A percentile compares a stretch with the other conserved stretches of the same genome.
Conservation (phyloP, 2,797 vertebrate species). For the Limnodromus scolopaceus region DNA sequence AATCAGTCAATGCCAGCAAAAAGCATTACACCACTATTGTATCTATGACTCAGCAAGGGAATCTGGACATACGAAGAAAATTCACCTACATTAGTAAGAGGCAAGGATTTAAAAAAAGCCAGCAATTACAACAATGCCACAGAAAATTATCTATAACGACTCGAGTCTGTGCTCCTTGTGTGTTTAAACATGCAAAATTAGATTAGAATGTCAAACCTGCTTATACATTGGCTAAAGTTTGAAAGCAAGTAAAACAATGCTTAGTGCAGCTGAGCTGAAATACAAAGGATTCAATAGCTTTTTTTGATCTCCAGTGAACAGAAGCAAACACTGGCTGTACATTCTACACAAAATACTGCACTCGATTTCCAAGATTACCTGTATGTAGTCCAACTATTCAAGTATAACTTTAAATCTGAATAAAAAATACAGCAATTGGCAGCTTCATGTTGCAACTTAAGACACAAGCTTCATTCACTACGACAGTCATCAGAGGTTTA, state of each 20-base stretch:
- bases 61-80: slow-evolving; percentile 2
- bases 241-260: slow-evolving; percentile 34
- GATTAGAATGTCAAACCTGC: not conserved
- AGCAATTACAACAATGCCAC: not conserved
- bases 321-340: not conserved
- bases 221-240: not conserved
- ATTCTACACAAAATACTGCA: not conserved
- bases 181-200: not conserved
- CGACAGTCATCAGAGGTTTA: not conserved
- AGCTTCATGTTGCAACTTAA: not conserved
- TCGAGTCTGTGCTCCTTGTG: not conserved
- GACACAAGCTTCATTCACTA: not conserved
- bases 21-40: slow-evolving; percentile 20
- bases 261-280: not conserved
- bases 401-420: not conserved
- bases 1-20: slow-evolving; percentile 8
- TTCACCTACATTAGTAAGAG: not conserved
- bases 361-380: not conserved
- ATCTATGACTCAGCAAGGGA: slow-evolving; percentile 56
- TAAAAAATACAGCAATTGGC: not conserved
- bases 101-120: not conserved
- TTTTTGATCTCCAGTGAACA: not conserved
- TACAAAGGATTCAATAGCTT: not conserved
- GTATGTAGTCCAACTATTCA: not conserved
- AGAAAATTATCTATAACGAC: not conserved